These are phyloP conservation scores for Drosophila pseudotakahashii DNA, from an alignment of 2,888 invertebrate genomes.

Conservation along the genomic window DNA sequence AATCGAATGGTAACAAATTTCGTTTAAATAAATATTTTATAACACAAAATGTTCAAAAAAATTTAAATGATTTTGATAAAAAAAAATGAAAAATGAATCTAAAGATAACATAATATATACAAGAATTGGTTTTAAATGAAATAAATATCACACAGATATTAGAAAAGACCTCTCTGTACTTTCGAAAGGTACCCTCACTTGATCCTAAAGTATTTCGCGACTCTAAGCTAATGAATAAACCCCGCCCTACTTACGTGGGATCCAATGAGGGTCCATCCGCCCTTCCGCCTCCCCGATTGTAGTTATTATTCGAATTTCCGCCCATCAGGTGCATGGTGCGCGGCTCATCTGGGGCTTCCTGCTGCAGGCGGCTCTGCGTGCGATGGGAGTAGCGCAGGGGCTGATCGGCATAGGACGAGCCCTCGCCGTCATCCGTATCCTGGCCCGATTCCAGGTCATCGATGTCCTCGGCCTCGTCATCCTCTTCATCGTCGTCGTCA, in stretches of 20 bases:
- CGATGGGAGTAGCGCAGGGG: constrained; percentile 81
- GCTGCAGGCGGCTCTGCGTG: constrained; percentile 81
- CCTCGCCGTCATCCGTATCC: constrained; percentile 74
- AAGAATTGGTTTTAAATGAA: background rate
- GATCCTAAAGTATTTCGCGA: too few species aligned
- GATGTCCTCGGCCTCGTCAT: constrained; percentile 75
- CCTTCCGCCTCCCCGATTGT: constrained; percentile 51
- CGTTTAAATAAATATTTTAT: too few species aligned
- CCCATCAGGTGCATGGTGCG: constrained; percentile 80
- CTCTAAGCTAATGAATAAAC: too few species aligned
- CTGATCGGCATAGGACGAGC: constrained; percentile 82
- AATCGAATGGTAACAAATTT: too few species aligned
- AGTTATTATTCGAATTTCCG: constrained; percentile 65
- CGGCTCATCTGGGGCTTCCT: constrained; percentile 82
- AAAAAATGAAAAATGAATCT: too few species aligned
- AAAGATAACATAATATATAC: background rate
- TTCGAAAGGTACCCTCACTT: too few species aligned
- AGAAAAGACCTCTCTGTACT: too few species aligned
- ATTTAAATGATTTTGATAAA: too few species aligned
- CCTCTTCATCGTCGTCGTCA: constrained; percentile 73
- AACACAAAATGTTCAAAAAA: too few species aligned
- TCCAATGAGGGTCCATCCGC: constrained; percentile 80
- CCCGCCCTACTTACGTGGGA: constrained; percentile 80
- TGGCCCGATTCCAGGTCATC: constrained; percentile 77
- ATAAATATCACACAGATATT: too few species aligned